Base-by-base conservation (phyloP, 2,888 invertebrate species). In the Scaptomyza cyrtandrae region DNA sequence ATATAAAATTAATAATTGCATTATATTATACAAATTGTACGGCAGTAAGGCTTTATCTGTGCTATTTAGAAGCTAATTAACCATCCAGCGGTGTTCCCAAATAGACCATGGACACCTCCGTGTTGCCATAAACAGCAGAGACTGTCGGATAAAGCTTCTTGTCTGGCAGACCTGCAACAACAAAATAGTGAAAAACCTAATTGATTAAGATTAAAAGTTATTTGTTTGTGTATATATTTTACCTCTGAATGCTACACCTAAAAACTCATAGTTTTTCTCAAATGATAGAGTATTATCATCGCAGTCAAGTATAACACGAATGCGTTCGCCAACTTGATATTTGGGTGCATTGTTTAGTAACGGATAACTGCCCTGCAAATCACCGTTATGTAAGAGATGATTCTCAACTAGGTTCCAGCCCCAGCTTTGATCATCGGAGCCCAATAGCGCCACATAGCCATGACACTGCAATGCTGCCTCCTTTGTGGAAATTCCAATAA, bases 341-440 rank as follows among this genome's bases (percentile, higher is more conserved):
- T 98, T 98, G 55, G 98, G 98, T 80, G 98, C 97, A 93, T 99
- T 99, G 93, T 97, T 99, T 71, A 98, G 93, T 71, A 97, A 93
- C 44, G 99, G 98, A 93, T 98, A 99, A 91, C 96, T 97, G 75
- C 98, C 98, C 93, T 97, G 97, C 75, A 96, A 96, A 92, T 98
- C 97, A 58, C 99, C 99, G 93, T 98, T 98, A 92, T 99, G 99
- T 85, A 99, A 93, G 80, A 99, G 94, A 93, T 97, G 96, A 93
- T 99, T 99, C 93, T 99, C 99, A 54, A 99, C 99, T 85, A 99
- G 94, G 94, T 99, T 99, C 99, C 99, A 99, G 13, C 99, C 99
- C 99, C 99, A 99, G 89, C 98, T 98, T 92, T 99, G 97, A 91
- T 98, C 97, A 93, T 99, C 98, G 6, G 97, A 96, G 33, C 99